phyloP scores from a whole-genome alignment of 2,113 vertebrate genomes.

The Felis chaus region DNA sequence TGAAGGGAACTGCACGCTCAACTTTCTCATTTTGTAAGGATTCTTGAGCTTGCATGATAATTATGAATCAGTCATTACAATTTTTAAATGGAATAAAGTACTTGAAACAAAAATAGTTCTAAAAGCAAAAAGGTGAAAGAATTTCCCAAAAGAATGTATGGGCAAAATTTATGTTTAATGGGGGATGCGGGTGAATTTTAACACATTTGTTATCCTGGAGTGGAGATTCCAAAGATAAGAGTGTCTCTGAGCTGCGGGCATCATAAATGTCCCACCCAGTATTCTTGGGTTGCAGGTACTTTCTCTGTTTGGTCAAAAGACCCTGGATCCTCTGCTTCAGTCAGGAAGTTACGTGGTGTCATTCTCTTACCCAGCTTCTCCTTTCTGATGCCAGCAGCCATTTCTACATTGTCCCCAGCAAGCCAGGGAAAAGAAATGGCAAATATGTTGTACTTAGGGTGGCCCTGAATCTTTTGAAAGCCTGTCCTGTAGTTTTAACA shows the following conservation, averaged over 20 bases:
- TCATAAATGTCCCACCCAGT: neutral
- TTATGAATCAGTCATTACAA: neutral
- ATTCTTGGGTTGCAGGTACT: neutral
- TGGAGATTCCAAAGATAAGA: neutral
- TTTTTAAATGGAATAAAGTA: neutral
- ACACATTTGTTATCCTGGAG: neutral
- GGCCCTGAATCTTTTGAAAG: neutral
- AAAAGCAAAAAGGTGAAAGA: neutral
- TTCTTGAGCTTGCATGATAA: neutral
- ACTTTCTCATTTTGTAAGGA: neutral
- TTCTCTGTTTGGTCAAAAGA: neutral
- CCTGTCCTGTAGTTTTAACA: neutral
- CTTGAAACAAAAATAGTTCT: neutral
- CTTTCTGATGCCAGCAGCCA: neutral
- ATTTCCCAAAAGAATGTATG: neutral
- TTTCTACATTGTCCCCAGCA: neutral
- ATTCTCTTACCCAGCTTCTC: too few species aligned
- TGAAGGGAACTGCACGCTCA: neutral
- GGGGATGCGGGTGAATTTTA: neutral
- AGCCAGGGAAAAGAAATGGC: neutral
- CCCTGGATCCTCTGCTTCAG: neutral
- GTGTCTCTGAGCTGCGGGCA: neutral
- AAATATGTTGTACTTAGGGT: neutral
- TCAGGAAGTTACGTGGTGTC: neutral
- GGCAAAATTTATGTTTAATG: neutral